These are phyloP conservation scores for human DNA, from an alignment of 2,113 vertebrate genomes.

Conservation along the genomic window DNA sequence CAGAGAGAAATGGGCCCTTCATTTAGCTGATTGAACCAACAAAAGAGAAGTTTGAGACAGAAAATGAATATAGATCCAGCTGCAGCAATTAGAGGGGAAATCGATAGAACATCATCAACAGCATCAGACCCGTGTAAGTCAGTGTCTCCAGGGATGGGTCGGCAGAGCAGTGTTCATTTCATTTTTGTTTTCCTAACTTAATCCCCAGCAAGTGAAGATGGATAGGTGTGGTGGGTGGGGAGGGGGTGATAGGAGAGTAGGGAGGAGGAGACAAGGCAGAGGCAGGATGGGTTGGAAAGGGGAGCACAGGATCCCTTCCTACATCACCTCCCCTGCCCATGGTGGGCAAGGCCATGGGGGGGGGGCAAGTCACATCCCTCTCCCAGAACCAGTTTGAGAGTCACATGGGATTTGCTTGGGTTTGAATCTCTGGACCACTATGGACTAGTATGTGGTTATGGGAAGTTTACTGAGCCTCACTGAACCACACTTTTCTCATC, in stretches of 20 bases:
- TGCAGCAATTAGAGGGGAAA: conserved; percentile 77
- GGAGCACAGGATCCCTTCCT: not conserved
- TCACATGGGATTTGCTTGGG: not conserved
- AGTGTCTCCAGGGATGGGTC: conserved; percentile 46
- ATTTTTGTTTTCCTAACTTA: conserved; percentile 71
- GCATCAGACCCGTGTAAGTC: conserved; percentile 55
- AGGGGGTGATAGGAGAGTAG: rapidly evolving
- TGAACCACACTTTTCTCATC: not conserved
- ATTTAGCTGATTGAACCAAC: conserved; percentile 76
- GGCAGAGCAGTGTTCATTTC: conserved; percentile 58
- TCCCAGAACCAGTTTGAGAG: not conserved
- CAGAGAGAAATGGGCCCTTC: conserved; percentile 72
- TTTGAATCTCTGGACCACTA: not conserved
- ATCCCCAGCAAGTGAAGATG: conserved; percentile 51
- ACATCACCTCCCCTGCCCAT: rapidly evolving
- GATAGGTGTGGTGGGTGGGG: not conserved
- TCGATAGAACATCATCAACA: conserved; percentile 73
- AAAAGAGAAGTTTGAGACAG: conserved; percentile 77
- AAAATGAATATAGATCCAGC: conserved; percentile 81
- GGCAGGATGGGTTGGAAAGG: not conserved
- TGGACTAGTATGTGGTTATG: not conserved
- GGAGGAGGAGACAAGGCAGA: not conserved
- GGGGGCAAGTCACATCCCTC: not conserved
- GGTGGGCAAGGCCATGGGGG: not conserved
- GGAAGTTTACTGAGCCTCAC: not conserved